Percentiles rank a stretch among this genome's conserved stretches.
phyloP scores from a whole-genome alignment of 2,113 vertebrate species.

The Donacobius atricapilla region DNA sequence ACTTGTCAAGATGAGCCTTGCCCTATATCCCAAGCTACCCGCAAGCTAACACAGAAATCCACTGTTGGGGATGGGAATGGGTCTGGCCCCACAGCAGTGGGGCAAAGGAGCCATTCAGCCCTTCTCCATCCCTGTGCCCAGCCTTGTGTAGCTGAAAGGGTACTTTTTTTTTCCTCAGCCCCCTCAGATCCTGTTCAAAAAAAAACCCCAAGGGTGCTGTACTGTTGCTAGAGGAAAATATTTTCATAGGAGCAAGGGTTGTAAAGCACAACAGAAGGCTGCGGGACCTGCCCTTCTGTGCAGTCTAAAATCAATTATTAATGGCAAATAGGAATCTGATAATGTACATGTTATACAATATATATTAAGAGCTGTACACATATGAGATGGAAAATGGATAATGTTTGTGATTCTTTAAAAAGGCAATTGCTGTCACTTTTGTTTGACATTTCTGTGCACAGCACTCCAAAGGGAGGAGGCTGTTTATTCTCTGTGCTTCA shows the following conservation, averaged over 20 bases:
- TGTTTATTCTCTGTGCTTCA: conserved; percentile 17
- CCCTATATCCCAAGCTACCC: not conserved
- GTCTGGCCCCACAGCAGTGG: not conserved
- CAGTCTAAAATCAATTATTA: not conserved
- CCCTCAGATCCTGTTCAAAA: not conserved
- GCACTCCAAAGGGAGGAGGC: not conserved
- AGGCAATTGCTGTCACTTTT: not conserved
- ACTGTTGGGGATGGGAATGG: not conserved
- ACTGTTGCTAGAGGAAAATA: not conserved
- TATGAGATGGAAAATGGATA: not conserved
- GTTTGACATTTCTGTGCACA: not conserved
- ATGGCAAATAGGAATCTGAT: not conserved
- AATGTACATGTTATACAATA: not conserved
- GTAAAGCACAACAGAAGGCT: not conserved
- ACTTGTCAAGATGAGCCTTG: not conserved
- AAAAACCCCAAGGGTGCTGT: not conserved
- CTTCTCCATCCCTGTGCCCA: not conserved
- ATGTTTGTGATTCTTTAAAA: not conserved
- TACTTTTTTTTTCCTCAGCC: fast-evolving
- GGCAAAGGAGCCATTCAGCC: not conserved
- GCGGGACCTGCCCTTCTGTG: not conserved
- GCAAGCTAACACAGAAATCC: not conserved
- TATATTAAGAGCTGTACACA: not conserved
- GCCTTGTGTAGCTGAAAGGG: not conserved
- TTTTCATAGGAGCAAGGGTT: not conserved